Evolutionary conservation across 37 sponge, comb jelly and placozoan species (phyloP).

Genomic region (Chondrosia reniformis): DNA sequence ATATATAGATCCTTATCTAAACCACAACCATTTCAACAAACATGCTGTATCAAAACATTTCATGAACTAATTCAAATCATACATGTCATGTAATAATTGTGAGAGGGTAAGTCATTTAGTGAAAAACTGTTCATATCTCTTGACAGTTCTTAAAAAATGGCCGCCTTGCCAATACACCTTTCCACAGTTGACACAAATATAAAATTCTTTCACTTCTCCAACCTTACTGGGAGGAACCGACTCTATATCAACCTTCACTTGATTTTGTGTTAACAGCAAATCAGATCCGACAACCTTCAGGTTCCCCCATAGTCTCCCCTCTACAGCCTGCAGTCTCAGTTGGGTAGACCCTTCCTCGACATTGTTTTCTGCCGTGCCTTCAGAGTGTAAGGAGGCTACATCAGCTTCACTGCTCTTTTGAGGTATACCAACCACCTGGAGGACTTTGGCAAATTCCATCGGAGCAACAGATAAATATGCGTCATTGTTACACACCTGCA

Average conservation of each 20-base stretch:
- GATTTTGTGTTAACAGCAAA: neutral
- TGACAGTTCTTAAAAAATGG: constrained; percentile 22
- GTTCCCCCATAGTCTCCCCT: neutral
- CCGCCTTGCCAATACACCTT: constrained; percentile 24
- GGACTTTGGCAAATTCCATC: neutral
- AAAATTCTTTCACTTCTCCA: constrained; percentile 6
- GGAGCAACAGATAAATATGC: neutral
- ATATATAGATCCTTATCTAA: too few relatives aligned
- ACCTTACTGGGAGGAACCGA: neutral
- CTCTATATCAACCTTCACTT: neutral
- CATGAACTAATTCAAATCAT: too few relatives aligned
- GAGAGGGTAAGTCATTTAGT: too few relatives aligned
- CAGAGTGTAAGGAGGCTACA: too few relatives aligned
- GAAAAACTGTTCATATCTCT: neutral
- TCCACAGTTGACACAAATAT: neutral
- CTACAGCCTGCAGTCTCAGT: neutral
- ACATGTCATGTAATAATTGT: too few relatives aligned
- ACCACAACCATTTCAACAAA: too few relatives aligned
- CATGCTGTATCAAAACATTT: too few relatives aligned
- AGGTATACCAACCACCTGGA: neutral
- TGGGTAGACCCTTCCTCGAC: neutral
- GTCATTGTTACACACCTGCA: constrained; percentile 11
- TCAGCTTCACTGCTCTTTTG: neutral
- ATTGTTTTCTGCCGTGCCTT: neutral
- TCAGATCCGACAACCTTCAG: neutral